phyloP scores from a whole-genome alignment of 2,113 vertebrate genomes.

The Grammomys surdaster region DNA sequence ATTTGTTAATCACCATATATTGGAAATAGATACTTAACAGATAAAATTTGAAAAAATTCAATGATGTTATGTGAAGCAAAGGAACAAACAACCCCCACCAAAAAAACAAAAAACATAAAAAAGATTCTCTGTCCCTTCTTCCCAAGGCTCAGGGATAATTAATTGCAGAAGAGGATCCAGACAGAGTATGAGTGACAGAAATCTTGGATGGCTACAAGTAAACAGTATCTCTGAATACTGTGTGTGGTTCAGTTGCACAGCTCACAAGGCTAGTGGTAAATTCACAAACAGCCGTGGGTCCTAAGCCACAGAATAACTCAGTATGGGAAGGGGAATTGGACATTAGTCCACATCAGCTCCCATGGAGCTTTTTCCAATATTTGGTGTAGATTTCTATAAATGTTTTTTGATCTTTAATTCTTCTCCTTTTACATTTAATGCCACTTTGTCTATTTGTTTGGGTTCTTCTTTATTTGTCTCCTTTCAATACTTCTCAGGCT shows the following conservation, averaged over 20 bases:
- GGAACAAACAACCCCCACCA: too few species aligned
- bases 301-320: background rate
- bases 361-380: background rate
- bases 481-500: too few species aligned
- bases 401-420: too few species aligned
- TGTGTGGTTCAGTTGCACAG: background rate
- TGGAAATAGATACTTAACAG: background rate
- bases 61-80: background rate
- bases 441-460: too few species aligned
- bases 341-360: background rate
- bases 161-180: background rate
- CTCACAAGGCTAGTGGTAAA: background rate
- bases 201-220: too few species aligned
- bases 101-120: too few species aligned
- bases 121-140: background rate
- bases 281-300: background rate
- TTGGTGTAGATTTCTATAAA: too few species aligned
- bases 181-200: background rate
- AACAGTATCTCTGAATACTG: background rate
- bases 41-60: background rate
- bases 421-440: too few species aligned
- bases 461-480: too few species aligned
- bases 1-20: background rate
- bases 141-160: background rate
- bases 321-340: background rate